A percentile compares a stretch with the other conserved stretches of the same genome.
Conservation (phyloP, 1,140 invertebrate genomes). For the Leptonema lineaticorne region DNA sequence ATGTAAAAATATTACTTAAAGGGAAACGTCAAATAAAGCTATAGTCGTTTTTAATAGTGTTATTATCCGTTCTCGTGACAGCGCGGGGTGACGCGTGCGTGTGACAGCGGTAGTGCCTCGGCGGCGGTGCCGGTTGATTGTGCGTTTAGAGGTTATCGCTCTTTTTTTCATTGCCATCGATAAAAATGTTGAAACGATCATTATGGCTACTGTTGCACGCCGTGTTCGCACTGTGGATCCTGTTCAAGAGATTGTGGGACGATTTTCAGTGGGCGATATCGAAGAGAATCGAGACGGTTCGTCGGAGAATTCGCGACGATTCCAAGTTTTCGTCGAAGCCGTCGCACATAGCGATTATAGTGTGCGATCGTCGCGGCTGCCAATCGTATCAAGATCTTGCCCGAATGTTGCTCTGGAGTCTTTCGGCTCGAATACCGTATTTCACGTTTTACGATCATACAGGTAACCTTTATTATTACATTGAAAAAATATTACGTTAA, state of each 20-base stretch:
- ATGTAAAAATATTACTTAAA: no score
- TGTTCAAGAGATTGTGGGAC: not conserved
- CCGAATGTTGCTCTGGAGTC: slow-evolving; percentile 65
- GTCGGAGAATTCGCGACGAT: not conserved
- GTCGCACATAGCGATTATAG: slow-evolving; percentile 51
- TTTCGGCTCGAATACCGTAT: slow-evolving; percentile 62
- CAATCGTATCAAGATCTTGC: slow-evolving; percentile 52
- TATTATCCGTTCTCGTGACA: not conserved
- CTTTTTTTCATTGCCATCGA: not conserved
- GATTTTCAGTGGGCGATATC: not conserved
- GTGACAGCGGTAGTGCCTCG: not conserved
- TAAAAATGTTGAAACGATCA: slow-evolving; percentile 5
- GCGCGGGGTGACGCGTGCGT: not conserved
- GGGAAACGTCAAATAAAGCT: no score
- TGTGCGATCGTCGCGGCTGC: slow-evolving; percentile 45
- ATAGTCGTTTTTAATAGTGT: not conserved
- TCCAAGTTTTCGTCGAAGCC: slow-evolving; percentile 22
- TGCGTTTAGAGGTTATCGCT: no score
- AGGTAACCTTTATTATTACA: slow-evolving; percentile 47
- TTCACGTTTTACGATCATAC: slow-evolving; percentile 70
- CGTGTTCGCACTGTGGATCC: not conserved
- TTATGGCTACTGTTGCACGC: slow-evolving; percentile 30
- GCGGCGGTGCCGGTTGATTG: not conserved
- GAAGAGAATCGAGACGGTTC: not conserved
- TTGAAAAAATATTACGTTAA: no score